phyloP scores from a whole-genome alignment of 2,888 invertebrate species.

The Rhodophaea formosa region DNA sequence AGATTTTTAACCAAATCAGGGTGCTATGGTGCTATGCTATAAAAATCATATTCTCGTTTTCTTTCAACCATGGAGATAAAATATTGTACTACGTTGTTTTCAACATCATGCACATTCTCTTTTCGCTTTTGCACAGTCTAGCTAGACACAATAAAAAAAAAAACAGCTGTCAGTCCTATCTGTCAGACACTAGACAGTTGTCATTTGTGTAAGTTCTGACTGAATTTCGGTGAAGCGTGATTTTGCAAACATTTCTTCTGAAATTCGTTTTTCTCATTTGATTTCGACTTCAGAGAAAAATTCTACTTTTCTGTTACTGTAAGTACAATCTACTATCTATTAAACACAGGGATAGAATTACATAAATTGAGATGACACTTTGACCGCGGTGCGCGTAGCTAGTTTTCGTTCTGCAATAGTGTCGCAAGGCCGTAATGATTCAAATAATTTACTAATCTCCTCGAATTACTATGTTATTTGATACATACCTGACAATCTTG shows the following conservation, averaged over 20 bases:
- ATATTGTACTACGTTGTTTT: too few relatives aligned
- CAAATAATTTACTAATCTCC: not conserved
- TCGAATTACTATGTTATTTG: not conserved
- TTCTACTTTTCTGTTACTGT: slow-evolving; percentile 9
- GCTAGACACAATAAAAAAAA: not conserved
- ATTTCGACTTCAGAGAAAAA: not conserved
- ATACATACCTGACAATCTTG: not conserved
- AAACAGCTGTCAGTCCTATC: not conserved
- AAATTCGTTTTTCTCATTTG: slow-evolving; percentile 2
- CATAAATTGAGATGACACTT: not conserved
- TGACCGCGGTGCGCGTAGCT: slow-evolving; percentile 5
- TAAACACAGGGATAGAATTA: not conserved
- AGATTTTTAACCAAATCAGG: too few relatives aligned
- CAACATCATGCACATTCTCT: too few relatives aligned
- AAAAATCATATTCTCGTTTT: too few relatives aligned
- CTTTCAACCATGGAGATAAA: too few relatives aligned
- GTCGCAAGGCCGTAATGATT: not conserved
- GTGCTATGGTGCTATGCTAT: too few relatives aligned
- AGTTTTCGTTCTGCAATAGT: not conserved
- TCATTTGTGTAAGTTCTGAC: slow-evolving; percentile 23
- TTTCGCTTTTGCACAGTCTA: too few relatives aligned
- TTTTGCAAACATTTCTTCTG: slow-evolving; percentile 16
- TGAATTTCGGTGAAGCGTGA: slow-evolving; percentile 19
- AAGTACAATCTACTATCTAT: slow-evolving; percentile 7
- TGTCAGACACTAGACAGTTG: slow-evolving; percentile 11